Conservation (phyloP, 2,888 invertebrate species). For the Drosophila atripex region DNA sequence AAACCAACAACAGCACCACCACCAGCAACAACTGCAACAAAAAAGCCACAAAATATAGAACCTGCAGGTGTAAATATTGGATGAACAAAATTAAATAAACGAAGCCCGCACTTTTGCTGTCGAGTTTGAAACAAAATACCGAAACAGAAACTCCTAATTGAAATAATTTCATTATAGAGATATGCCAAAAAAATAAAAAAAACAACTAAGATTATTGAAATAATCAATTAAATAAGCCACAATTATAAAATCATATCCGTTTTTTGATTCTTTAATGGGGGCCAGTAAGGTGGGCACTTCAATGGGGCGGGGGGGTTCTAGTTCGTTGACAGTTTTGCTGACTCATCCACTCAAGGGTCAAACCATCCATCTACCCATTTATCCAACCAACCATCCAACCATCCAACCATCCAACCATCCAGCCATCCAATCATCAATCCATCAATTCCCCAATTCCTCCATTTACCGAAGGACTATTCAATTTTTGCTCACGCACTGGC, state of each 20-base stretch:
- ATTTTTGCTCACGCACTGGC: constrained; percentile 27
- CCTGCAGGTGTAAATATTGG: constrained; percentile 8
- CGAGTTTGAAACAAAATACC: too few relatives aligned
- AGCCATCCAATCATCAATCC: constrained; percentile 10
- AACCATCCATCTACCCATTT: constrained; percentile 10
- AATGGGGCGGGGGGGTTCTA: background rate
- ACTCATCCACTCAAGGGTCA: constrained; percentile 31
- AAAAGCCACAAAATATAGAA: constrained; percentile 11
- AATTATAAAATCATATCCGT: background rate
- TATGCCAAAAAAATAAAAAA: background rate
- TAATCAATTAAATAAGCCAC: background rate
- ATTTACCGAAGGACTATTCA: constrained; percentile 14
- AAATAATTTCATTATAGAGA: background rate
- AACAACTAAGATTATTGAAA: background rate
- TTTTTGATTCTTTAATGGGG: background rate
- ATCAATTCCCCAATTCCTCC: constrained; percentile 9
- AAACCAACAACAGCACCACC: background rate
- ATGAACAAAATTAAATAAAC: background rate
- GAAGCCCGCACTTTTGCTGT: background rate
- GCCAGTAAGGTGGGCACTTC: background rate
- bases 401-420: constrained; percentile 11
- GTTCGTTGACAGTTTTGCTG: constrained; percentile 7
- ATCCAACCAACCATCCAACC: too few relatives aligned
- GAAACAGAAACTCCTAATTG: background rate
- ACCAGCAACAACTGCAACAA: background rate